A percentile compares a stretch with the other conserved stretches of the same genome.
phyloP scores from a whole-genome alignment of 2,888 invertebrate genomes.

The Cyrtodaria siliqua region DNA sequence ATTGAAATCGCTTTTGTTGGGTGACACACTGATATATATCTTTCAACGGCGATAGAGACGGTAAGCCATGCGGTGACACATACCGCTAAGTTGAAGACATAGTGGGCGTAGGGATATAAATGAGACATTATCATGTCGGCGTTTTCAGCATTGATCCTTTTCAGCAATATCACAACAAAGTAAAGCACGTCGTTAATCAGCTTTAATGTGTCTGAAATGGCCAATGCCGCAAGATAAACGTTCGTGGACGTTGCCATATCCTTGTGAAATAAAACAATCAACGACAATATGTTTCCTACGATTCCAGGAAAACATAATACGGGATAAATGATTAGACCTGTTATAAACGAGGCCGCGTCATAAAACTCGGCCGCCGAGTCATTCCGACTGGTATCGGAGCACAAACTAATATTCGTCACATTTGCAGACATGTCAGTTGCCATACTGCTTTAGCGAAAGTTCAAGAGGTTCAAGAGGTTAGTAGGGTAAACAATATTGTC shows the following conservation, averaged over 20 bases:
- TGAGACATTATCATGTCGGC: conserved; percentile 72
- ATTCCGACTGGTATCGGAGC: conserved; percentile 16
- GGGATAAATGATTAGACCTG: conserved; percentile 80
- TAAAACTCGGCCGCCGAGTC: conserved; percentile 70
- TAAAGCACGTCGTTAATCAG: conserved; percentile 81
- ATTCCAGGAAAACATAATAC: conserved; percentile 78
- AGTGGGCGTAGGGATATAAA: conserved; percentile 83
- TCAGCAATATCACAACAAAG: conserved; percentile 77
- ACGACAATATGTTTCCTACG: conserved; percentile 77
- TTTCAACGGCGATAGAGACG: conserved; percentile 82
- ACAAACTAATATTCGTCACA: conserved; percentile 21
- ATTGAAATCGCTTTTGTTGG: conserved; percentile 75
- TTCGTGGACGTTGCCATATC: conserved; percentile 82
- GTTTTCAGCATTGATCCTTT: conserved; percentile 64
- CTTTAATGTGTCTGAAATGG: conserved; percentile 81
- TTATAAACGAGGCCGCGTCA: conserved; percentile 72
- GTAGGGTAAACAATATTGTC: too few relatives aligned
- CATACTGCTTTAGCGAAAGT: too few relatives aligned
- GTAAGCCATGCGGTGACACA: conserved; percentile 82
- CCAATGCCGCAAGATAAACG: conserved; percentile 78
- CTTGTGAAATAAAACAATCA: conserved; percentile 78
- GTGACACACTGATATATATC: conserved; percentile 82
- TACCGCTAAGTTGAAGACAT: conserved; percentile 79
- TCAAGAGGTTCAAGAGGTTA: too few relatives aligned
- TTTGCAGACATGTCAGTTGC: conserved; percentile 22